Evolutionary conservation across 2,797 vertebrate species (phyloP), one percentile per base, ranked within the genome.

Genomic region (Parotocinclus haroldoi): DNA sequence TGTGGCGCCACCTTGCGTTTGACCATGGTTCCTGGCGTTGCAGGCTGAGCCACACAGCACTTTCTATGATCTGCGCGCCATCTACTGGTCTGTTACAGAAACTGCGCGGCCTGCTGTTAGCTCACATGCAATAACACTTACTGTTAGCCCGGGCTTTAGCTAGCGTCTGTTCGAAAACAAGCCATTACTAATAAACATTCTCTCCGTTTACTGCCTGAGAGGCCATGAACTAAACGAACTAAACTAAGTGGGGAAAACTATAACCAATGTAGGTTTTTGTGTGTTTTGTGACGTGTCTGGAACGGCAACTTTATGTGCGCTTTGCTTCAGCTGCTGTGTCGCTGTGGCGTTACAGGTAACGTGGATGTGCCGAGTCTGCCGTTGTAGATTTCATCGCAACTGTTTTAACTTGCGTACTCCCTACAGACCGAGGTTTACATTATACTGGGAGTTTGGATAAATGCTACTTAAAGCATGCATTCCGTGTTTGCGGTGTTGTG

Each of bases 41-140:
- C 27, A 5, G 27, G 27, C 27, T 27, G 27, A 27, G 27, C 27
- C 27, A 27, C 27, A 27, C 27, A 27, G 5, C 5, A 27, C 27
- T 2, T 5, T 5, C 27, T 27, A 5, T 27, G 27, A 2, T 50
- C 48, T 8, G 72, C 13, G 68, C 77, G 66, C 78, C 81, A 82
- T 78, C 71, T 75, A 56, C 75, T 80, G 79, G 82, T 50, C 14
- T 0, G 6, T 7, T 7, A 62, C 36, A 72, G 66, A 44, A n/a
- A 76, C 56, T 17, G 48, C 58, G 54, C 37, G 76, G 64, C 64
- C 67, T 19, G 9, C 11, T 17, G 45, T 58, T 61, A 69, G 58
- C 68, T 40, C 46, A 52, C 48, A 64, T 58, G 54, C 54, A 58
- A 40, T 18, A 42, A 53, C 49, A n/a, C 50, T 18, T 17, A 19